A percentile compares a stretch with the other conserved stretches of the same genome.
Evolutionary conservation across 2,113 vertebrate genomes (phyloP).

Genomic region (Alethe diademata): DNA sequence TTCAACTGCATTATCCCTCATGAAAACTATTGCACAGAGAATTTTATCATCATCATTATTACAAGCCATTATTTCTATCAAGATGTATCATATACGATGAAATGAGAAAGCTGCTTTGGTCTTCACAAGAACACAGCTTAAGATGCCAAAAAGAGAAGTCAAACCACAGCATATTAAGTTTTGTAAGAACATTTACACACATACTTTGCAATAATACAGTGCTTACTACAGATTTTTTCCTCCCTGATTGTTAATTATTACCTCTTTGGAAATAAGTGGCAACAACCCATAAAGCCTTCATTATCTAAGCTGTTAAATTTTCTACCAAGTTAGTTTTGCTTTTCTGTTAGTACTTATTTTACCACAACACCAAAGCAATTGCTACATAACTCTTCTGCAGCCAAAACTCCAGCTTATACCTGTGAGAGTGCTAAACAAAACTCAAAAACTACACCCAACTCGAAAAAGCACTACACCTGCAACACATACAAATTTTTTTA

Average conservation of each 20-base stretch:
- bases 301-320: neutral
- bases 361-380: neutral
- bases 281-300: neutral
- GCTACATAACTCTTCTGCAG: neutral
- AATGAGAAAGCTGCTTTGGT: neutral
- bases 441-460: neutral
- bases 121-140: neutral
- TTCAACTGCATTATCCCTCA: neutral
- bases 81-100: neutral
- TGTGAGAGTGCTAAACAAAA: neutral
- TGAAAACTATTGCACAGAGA: neutral
- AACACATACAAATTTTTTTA: neutral
- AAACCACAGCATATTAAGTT: neutral
- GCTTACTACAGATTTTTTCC: neutral
- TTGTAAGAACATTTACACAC: neutral
- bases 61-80: neutral
- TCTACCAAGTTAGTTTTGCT: neutral
- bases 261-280: neutral
- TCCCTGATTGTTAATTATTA: neutral
- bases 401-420: neutral
- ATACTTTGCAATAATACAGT: neutral
- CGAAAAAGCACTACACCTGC: rapidly evolving
- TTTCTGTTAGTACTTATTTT: neutral
- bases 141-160: neutral
- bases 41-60: neutral